Conservation (phyloP, 2,888 invertebrate genomes). For the Andrena bucephala region DNA sequence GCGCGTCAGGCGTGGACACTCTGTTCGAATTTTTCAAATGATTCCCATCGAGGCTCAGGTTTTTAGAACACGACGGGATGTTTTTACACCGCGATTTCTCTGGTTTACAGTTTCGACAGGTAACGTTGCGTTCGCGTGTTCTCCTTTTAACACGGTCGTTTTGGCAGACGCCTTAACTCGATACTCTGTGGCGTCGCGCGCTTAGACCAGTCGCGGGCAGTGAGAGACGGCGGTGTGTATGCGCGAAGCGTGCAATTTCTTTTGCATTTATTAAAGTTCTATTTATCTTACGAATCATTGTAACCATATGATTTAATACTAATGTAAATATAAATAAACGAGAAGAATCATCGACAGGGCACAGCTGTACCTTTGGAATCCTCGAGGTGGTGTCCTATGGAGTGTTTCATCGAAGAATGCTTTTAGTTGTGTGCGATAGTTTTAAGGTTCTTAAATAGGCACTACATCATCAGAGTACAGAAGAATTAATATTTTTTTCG, state of each 20-base stretch:
- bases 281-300: constrained; percentile 56
- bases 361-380: neutral
- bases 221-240: constrained; percentile 19
- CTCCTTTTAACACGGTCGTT: neutral
- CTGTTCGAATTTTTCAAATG: constrained; percentile 4
- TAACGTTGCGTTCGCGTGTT: neutral
- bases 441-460: neutral
- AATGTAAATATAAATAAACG: constrained; percentile 65
- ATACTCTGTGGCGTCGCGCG: neutral
- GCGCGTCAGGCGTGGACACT: neutral
- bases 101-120: constrained; percentile 3
- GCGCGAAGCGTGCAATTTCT: constrained; percentile 54
- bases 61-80: constrained; percentile 1
- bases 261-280: constrained; percentile 61
- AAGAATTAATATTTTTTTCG: neutral
- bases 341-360: constrained; percentile 38
- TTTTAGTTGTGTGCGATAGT: neutral
- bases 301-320: constrained; percentile 62
- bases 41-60: neutral
- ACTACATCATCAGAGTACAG: no score
- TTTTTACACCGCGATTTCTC: neutral
- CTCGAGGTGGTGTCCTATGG: neutral
- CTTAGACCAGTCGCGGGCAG: neutral
- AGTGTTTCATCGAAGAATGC: neutral
- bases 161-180: constrained; percentile 5